Conservation (phyloP, 2,888 invertebrate genomes). For the Tinea pellionella region DNA sequence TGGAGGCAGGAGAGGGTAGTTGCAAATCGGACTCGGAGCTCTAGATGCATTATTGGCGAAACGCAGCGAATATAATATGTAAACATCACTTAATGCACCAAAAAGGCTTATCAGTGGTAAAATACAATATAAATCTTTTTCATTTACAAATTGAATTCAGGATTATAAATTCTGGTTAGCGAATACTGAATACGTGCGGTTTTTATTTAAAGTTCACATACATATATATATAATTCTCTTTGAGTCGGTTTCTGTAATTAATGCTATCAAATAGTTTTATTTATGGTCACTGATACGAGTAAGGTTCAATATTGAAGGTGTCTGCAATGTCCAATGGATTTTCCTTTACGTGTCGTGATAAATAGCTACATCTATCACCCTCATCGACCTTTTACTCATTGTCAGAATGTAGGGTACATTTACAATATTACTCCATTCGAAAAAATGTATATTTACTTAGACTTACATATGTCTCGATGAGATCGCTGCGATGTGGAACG, state of each 20-base stretch:
- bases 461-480: slow-evolving; percentile 95
- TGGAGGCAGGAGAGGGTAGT: background rate
- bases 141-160: background rate
- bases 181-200: background rate
- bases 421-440: too few relatives aligned
- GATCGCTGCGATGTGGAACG: slow-evolving; percentile 93
- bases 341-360: background rate
- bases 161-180: background rate
- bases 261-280: background rate
- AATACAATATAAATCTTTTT: background rate
- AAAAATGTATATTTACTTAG: background rate
- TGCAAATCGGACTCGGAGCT: background rate
- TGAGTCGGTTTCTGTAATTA: background rate
- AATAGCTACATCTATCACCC: background rate
- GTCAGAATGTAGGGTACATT: background rate
- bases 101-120: background rate
- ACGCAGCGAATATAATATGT: slow-evolving; percentile 2
- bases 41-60: slow-evolving; percentile 4
- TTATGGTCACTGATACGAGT: background rate
- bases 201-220: background rate
- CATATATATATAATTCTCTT: background rate
- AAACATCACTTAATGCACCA: background rate
- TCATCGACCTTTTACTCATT: background rate
- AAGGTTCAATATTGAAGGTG: background rate
- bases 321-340: background rate